These are phyloP conservation scores for Bicyclus anynana DNA, from an alignment of 1,140 invertebrate genomes.

Conservation along the genomic window DNA sequence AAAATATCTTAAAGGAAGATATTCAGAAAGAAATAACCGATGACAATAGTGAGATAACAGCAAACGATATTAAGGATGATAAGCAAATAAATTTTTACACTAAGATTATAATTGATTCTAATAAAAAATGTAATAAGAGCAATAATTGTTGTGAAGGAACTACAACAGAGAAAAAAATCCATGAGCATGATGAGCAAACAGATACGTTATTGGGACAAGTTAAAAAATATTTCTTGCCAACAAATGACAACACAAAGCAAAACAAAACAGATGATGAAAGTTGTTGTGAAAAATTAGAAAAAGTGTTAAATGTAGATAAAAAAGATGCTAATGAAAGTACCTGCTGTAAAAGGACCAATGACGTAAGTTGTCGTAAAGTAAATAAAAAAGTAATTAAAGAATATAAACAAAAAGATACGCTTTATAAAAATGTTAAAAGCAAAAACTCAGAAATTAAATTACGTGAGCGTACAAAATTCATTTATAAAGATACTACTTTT, in stretches of 20 bases:
- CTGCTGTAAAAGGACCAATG: background rate
- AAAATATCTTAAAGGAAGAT: background rate
- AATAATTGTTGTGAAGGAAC: background rate
- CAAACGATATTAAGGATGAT: too few species aligned
- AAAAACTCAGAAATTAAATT: background rate
- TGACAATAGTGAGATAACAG: too few species aligned
- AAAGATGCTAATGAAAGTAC: too few species aligned
- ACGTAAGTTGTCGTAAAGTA: background rate
- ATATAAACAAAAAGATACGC: slow-evolving; percentile 3
- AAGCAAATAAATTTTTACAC: too few species aligned
- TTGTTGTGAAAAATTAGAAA: background rate
- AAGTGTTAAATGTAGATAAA: too few species aligned
- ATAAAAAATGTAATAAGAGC: background rate
- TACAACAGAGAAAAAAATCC: too few species aligned
- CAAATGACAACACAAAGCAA: too few species aligned
- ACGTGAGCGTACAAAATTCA: slow-evolving; percentile 8
- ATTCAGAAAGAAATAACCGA: background rate
- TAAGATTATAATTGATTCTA: background rate
- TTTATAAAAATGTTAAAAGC: background rate
- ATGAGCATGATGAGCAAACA: too few species aligned
- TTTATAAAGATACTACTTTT: slow-evolving; percentile 3
- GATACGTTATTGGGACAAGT: background rate
- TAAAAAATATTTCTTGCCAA: background rate
- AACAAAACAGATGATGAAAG: background rate
- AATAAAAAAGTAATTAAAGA: background rate